A percentile compares a stretch with the other conserved stretches of the same genome.
phyloP scores from a whole-genome alignment of 1,140 invertebrate species.

The Galendromus occidentalis region DNA sequence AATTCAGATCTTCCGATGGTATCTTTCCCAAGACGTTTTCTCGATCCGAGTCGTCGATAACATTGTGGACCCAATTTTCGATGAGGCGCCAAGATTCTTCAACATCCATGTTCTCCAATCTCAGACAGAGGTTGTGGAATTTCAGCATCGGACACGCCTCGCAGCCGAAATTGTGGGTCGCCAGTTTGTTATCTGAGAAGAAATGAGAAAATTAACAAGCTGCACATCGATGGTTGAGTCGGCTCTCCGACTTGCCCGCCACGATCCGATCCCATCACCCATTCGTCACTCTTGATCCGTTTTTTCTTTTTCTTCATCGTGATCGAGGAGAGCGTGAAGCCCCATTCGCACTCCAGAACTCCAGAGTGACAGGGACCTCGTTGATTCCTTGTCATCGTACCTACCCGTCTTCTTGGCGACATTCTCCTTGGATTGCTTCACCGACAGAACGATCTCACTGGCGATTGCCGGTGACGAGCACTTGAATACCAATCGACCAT shows the following conservation, averaged over 20 bases:
- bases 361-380: too few relatives aligned
- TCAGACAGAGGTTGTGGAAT: constrained; percentile 1
- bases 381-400: too few relatives aligned
- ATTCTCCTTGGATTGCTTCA: not conserved
- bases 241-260: too few relatives aligned
- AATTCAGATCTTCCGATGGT: not conserved
- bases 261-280: too few relatives aligned
- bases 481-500: constrained; percentile 5
- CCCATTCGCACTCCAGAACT: too few relatives aligned
- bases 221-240: too few relatives aligned
- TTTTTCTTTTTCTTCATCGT: too few relatives aligned
- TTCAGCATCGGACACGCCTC: not conserved
- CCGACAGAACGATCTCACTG: not conserved
- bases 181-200: not conserved
- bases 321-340: too few relatives aligned
- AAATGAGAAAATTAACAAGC: not conserved
- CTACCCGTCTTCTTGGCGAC: not conserved
- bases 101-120: not conserved
- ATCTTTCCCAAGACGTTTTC: not conserved
- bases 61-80: not conserved
- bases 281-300: too few relatives aligned
- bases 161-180: not conserved
- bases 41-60: constrained; percentile 4
- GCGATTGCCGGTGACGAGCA: not conserved
- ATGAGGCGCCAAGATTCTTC: constrained; percentile 2